Conservation (phyloP, 30 jellyfish, hydroid and myxozoan genomes). For the Hydra vulgaris region DNA sequence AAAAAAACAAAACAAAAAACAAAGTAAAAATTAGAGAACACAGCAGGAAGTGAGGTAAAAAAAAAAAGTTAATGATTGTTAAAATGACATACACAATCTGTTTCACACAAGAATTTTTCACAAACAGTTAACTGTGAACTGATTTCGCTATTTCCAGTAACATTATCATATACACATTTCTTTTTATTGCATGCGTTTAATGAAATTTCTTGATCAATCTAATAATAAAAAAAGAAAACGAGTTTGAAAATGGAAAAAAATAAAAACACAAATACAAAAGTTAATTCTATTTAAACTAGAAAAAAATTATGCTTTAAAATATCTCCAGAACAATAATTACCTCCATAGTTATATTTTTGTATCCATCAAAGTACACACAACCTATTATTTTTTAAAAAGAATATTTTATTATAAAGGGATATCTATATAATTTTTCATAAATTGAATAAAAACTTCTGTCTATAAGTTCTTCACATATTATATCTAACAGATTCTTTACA, state of each 20-base stretch:
- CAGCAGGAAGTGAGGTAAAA: not conserved
- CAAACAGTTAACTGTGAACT: not conserved
- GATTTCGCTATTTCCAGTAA: constrained; percentile 11
- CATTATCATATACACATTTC: constrained; percentile 14
- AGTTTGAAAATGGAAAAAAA: not conserved
- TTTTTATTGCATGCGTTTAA: constrained; percentile 15
- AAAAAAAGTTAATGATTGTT: too few species aligned
- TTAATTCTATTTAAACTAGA: too few species aligned
- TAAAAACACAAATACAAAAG: not conserved
- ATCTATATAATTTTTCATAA: too few species aligned
- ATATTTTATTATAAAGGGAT: too few species aligned
- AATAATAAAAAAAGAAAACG: not conserved
- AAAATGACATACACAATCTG: constrained; percentile 24
- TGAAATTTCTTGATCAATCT: constrained; percentile 7
- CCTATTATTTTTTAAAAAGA: not conserved
- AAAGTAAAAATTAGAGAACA: not conserved
- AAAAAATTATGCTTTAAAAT: too few species aligned
- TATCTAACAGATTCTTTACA: too few species aligned
- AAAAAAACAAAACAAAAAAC: too few species aligned
- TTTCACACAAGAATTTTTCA: constrained; percentile 1
- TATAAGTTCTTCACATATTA: too few species aligned
- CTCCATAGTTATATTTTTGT: constrained; percentile 12
- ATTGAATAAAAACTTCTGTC: too few species aligned
- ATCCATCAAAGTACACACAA: constrained; percentile 22
- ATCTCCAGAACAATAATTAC: too few species aligned